These are phyloP conservation scores for Lithosia quadra DNA, from an alignment of 2,888 invertebrate species.

Conservation along the genomic window DNA sequence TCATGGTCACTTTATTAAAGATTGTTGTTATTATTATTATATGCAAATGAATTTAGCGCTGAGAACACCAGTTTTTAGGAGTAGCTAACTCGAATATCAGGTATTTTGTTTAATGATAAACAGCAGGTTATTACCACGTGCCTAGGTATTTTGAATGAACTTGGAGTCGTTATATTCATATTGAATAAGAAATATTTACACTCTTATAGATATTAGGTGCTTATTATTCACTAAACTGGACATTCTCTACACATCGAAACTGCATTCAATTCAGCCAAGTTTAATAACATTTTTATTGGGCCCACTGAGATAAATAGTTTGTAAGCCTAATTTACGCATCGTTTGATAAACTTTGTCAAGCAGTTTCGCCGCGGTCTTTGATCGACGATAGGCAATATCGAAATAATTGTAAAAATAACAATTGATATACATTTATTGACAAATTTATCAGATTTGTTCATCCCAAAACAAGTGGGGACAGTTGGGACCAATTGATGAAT, in stretches of 20 bases:
- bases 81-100: not conserved
- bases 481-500: not conserved
- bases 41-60: not conserved
- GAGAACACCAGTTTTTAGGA: not conserved
- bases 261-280: too few species aligned
- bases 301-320: too few species aligned
- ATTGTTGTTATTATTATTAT: not conserved
- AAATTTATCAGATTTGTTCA: not conserved
- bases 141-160: not conserved
- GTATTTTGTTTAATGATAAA: slow-evolving; percentile 2
- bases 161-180: not conserved
- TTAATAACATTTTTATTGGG: too few species aligned
- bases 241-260: too few species aligned
- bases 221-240: too few species aligned
- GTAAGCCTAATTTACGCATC: too few species aligned
- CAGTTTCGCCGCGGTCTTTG: too few species aligned
- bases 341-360: not conserved
- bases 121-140: not conserved
- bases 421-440: not conserved
- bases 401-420: not conserved
- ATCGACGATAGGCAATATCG: too few species aligned
- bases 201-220: not conserved
- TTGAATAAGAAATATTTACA: not conserved
- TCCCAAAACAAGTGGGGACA: not conserved
- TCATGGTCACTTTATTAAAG: not conserved